Conservation (phyloP, 1,140 invertebrate species). For the Nebria ingens region DNA sequence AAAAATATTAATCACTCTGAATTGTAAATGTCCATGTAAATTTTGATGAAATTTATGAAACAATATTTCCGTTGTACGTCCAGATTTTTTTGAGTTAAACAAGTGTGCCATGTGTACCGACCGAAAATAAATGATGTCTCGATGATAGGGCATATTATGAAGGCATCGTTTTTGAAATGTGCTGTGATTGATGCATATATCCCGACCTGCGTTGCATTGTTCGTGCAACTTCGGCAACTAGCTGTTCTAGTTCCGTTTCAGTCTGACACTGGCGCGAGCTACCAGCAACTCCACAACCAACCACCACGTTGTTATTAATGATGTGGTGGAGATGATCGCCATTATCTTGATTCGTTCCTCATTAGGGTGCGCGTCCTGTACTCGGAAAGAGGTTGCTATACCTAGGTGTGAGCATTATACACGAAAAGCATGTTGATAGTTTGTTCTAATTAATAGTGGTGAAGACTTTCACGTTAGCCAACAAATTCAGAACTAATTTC, state of each 20-base stretch:
- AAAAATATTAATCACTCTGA: too few relatives aligned
- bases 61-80: too few relatives aligned
- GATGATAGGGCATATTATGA: not conserved
- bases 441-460: conserved; percentile 7
- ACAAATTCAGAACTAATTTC: too few relatives aligned
- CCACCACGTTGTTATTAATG: not conserved
- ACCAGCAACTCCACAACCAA: not conserved
- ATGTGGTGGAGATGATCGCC: conserved; percentile 6
- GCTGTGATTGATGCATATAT: not conserved
- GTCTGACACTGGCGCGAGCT: too few relatives aligned
- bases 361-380: conserved; percentile 1
- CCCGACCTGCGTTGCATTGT: not conserved
- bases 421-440: not conserved
- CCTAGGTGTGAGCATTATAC: not conserved
- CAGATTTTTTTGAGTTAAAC: too few relatives aligned
- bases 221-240: not conserved
- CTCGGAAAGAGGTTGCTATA: not conserved
- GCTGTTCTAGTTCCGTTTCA: not conserved
- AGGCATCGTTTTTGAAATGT: not conserved
- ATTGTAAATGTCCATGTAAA: too few relatives aligned
- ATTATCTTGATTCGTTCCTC: conserved; percentile 12
- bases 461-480: not conserved
- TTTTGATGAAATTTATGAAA: too few relatives aligned
- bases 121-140: not conserved
- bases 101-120: not conserved